Conservation (phyloP, 2,888 invertebrate species). For the Laothoe populi region DNA sequence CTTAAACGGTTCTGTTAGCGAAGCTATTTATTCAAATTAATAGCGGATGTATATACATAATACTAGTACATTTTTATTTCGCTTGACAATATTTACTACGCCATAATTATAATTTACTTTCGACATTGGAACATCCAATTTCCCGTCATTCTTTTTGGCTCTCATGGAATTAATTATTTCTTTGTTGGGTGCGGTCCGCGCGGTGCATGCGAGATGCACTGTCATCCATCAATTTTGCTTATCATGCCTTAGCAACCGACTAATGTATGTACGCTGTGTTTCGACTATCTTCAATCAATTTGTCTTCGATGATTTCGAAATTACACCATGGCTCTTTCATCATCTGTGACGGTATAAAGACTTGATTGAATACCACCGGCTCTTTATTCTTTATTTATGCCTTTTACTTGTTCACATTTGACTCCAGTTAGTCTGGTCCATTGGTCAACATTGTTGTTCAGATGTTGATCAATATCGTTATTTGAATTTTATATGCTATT, state of each 20-base stretch:
- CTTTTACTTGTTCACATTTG: constrained; percentile 31
- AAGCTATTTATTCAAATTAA: constrained; percentile 36
- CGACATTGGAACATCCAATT: constrained; percentile 51
- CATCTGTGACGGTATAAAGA: constrained; percentile 44
- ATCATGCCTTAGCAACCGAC: constrained; percentile 63
- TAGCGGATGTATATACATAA: constrained; percentile 34
- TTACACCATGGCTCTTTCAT: constrained; percentile 61
- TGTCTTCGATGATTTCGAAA: constrained; percentile 66
- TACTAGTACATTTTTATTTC: not conserved
- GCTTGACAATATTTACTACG: constrained; percentile 38
- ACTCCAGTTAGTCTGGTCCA: constrained; percentile 25
- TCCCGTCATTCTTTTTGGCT: constrained; percentile 62
- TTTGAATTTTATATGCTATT: constrained; percentile 16
- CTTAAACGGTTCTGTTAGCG: constrained; percentile 29
- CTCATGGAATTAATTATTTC: constrained; percentile 78
- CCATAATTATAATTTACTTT: constrained; percentile 57
- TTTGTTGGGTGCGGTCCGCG: constrained; percentile 62
- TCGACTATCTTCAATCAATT: constrained; percentile 68
- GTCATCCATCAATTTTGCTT: constrained; percentile 78
- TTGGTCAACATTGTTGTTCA: constrained; percentile 20
- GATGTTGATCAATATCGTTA: constrained; percentile 10
- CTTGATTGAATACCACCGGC: constrained; percentile 43
- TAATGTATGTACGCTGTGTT: constrained; percentile 53
- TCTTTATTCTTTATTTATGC: constrained; percentile 31
- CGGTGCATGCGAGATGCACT: constrained; percentile 60